Evolutionary conservation across 2,113 vertebrate genomes (phyloP).

Genomic region (Chionodraco myersi): DNA sequence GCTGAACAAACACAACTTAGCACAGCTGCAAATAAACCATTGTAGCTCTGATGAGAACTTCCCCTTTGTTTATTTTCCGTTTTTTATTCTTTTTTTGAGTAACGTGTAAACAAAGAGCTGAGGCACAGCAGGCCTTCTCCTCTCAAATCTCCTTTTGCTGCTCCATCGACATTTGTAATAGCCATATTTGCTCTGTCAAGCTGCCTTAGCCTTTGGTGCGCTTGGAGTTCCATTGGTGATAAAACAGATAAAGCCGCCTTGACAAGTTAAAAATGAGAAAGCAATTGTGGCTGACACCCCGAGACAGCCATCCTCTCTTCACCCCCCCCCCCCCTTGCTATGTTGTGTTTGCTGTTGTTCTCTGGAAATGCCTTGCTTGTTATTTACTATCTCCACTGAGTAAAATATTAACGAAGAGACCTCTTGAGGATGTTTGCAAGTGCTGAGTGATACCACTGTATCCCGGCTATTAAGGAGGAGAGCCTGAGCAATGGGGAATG

Average conservation of each 20-base stretch:
- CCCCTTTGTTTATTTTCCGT: conserved; percentile 16
- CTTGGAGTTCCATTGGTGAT: conserved; percentile 66
- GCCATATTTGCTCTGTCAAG: conserved; percentile 65
- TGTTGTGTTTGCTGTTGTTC: conserved; percentile 51
- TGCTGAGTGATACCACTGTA: conserved; percentile 35
- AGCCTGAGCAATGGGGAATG: conserved; percentile 32
- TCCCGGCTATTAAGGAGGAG: conserved; percentile 46
- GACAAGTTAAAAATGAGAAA: conserved; percentile 80
- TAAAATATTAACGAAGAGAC: conserved; percentile 70
- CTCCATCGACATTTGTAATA: conserved; percentile 50
- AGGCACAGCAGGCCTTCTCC: conserved; percentile 13
- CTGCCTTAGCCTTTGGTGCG: conserved; percentile 56
- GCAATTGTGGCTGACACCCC: conserved; percentile 65
- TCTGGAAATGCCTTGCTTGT: conserved; percentile 59
- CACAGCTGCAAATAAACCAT: background rate
- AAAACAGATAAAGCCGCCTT: conserved; percentile 75
- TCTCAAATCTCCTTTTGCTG: conserved; percentile 28
- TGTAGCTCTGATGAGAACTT: background rate
- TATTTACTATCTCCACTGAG: conserved; percentile 61
- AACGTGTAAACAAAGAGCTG: conserved; percentile 1
- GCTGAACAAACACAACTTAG: conserved; percentile 25
- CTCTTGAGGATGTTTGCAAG: conserved; percentile 65
- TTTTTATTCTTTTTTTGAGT: conserved; percentile 13
- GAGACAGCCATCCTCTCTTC: conserved; percentile 54
- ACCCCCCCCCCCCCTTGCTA: background rate